Conservation (phyloP, 2,888 invertebrate genomes). For the Pterostichus madidus region DNA sequence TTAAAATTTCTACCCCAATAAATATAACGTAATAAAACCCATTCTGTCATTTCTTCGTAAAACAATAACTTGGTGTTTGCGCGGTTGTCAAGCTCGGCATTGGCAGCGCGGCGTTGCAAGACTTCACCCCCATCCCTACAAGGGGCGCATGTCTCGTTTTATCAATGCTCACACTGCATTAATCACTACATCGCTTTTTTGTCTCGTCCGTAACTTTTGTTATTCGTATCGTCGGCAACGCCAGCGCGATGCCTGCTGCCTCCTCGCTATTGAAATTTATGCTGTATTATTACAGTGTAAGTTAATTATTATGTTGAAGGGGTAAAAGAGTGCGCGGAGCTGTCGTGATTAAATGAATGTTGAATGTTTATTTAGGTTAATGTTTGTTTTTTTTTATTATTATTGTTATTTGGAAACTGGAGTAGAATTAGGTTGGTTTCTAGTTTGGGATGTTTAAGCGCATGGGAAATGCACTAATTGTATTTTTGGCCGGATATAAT, state of each 20-base stretch:
- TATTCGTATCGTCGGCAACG: constrained; percentile 49
- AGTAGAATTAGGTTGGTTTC: no score
- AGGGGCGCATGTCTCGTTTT: constrained; percentile 47
- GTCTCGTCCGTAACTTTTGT: constrained; percentile 51
- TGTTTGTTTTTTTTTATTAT: constrained; percentile 9
- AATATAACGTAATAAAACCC: no score
- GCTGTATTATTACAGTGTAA: constrained; percentile 15
- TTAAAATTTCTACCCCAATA: no score
- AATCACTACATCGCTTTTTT: constrained; percentile 63
- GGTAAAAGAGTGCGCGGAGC: constrained; percentile 8
- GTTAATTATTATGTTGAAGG: constrained; percentile 32
- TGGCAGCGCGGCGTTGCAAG: constrained; percentile 14
- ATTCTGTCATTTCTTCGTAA: background rate
- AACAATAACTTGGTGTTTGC: background rate
- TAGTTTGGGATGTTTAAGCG: background rate
- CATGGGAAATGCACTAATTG: background rate
- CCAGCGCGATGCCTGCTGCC: background rate
- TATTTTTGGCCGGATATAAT: constrained; percentile 25
- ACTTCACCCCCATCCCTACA: background rate
- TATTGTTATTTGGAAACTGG: background rate
- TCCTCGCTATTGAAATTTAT: constrained; percentile 53
- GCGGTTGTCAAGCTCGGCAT: background rate
- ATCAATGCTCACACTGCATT: constrained; percentile 62
- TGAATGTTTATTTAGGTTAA: constrained; percentile 11
- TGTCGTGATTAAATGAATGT: background rate